These are phyloP conservation scores for Nomada fucata DNA, from an alignment of 2,888 invertebrate species.

Conservation along the genomic window DNA sequence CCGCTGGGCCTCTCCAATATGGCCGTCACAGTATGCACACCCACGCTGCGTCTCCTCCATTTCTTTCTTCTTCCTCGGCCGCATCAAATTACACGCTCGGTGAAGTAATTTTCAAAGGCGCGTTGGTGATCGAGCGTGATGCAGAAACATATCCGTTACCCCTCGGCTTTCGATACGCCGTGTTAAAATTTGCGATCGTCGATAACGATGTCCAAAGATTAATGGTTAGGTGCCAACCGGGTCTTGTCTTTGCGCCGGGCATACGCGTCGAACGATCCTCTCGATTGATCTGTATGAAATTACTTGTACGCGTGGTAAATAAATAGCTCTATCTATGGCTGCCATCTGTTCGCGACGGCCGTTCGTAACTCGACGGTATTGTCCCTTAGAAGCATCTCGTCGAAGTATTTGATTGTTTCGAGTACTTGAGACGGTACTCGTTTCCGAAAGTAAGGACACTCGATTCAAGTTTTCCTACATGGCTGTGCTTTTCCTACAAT, in stretches of 20 bases:
- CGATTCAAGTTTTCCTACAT: too few species aligned
- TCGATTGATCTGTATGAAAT: constrained; percentile 14
- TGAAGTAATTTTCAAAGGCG: constrained; percentile 69
- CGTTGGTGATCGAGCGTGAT: constrained; percentile 60
- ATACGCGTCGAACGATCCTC: background rate
- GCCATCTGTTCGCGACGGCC: background rate
- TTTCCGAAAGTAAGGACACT: too few species aligned
- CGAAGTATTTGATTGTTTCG: too few species aligned
- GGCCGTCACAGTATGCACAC: constrained; percentile 78
- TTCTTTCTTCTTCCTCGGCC: constrained; percentile 41
- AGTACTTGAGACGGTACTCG: too few species aligned
- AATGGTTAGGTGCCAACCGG: constrained; percentile 46
- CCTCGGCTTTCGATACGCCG: constrained; percentile 47
- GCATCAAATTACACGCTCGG: constrained; percentile 71
- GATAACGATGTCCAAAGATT: constrained; percentile 64
- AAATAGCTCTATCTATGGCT: background rate
- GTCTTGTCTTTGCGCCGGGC: constrained; percentile 4
- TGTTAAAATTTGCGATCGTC: constrained; percentile 65
- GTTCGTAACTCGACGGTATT: background rate
- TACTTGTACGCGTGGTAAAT: constrained; percentile 1
- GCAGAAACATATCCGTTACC: constrained; percentile 69
- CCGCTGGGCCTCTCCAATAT: constrained; percentile 79
- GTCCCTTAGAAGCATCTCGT: background rate
- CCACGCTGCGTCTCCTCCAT: constrained; percentile 69
- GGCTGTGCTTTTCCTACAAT: too few species aligned